Evolutionary conservation across 2,888 invertebrate genomes (phyloP).

Genomic region (Drosophila limbata): DNA sequence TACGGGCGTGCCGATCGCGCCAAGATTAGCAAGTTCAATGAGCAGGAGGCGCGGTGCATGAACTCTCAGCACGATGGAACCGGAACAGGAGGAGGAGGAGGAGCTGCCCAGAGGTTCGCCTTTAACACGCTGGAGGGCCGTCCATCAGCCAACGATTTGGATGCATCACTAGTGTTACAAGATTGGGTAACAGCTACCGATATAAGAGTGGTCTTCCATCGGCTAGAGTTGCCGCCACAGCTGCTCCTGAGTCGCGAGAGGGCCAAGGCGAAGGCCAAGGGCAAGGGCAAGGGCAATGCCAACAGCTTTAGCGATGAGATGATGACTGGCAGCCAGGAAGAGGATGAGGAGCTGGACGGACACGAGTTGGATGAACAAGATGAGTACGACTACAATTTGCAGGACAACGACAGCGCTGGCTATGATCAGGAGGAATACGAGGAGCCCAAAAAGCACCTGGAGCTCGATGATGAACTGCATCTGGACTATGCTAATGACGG

Average conservation of each 20-base stretch:
- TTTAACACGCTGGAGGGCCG: constrained; percentile 98
- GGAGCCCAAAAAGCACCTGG: constrained; percentile 81
- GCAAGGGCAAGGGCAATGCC: constrained; percentile 67
- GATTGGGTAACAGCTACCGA: constrained; percentile 99
- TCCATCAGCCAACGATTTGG: constrained; percentile 97
- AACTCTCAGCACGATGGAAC: constrained; percentile 91
- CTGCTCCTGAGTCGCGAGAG: constrained; percentile 68
- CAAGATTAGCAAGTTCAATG: constrained; percentile 97
- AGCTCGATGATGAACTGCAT: constrained; percentile 76
- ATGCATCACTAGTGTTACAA: constrained; percentile 98
- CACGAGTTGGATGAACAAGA: constrained; percentile 64
- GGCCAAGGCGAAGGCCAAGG: constrained; percentile 55
- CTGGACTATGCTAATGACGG: constrained; percentile 79
- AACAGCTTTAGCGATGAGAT: constrained; percentile 84
- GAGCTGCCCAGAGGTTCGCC: constrained; percentile 93
- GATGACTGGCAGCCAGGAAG: constrained; percentile 82
- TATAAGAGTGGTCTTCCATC: constrained; percentile 96
- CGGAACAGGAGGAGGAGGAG: constrained; percentile 85
- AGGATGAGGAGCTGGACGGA: constrained; percentile 58
- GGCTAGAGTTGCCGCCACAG: constrained; percentile 90
- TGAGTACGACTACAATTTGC: constrained; percentile 78
- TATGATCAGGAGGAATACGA: constrained; percentile 78
- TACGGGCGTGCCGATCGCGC: constrained; percentile 96
- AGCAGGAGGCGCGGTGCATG: constrained; percentile 98
- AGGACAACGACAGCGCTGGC: constrained; percentile 80